Evolutionary conservation across 2,113 vertebrate species (phyloP), one percentile per base, ranked within the genome.

Genomic region (Sminthopsis crassicaudata): DNA sequence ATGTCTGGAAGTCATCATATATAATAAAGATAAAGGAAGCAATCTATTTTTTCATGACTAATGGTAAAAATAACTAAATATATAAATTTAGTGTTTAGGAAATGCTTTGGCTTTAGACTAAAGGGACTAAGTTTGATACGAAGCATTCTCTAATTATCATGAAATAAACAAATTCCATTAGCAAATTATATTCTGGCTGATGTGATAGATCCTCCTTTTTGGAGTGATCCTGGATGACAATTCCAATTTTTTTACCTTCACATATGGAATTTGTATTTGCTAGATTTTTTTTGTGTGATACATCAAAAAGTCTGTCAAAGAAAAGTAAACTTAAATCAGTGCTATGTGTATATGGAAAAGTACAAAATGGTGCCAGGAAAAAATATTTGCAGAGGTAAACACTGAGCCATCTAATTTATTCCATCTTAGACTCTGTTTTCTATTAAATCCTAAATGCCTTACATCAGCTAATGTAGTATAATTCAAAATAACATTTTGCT

Each of bases 331-430:
- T 54, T 51, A 94, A 5, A 93, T 93, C 95, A 93, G 94, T 55
- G n/a, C 92, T 93, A 10, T 89, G 52, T 93, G 90, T 46, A 53
- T 42, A 51, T 30, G 42, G 94, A 95, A 95, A 96, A 57, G 91
- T n/a, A 89, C 76, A 84, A 0, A 30, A 22, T 57, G 53, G 90
- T 98, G 97, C 42, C 97, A 97, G 53, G 42, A 97, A 93, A 97
- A 97, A 95, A 48, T 97, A 92, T 95, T 96, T 96, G 22, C 50
- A 11, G 0, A 90, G 76, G 91, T 96, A 97, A 98, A 98, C 94
- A 97, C 0, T 93, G 57, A 84, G 46, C 50, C 89, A 30, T 89
- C 42, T 92, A 94, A 50, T 95, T 96, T 93, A 95, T 94, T 97
- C 91, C 46, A 53, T 94, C 94, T 97, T 90, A 93, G 97, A 92